These are phyloP conservation scores for Palythoa caribaeorum DNA, from an alignment of 92 coral and sea anemone species.

Conservation along the genomic window DNA sequence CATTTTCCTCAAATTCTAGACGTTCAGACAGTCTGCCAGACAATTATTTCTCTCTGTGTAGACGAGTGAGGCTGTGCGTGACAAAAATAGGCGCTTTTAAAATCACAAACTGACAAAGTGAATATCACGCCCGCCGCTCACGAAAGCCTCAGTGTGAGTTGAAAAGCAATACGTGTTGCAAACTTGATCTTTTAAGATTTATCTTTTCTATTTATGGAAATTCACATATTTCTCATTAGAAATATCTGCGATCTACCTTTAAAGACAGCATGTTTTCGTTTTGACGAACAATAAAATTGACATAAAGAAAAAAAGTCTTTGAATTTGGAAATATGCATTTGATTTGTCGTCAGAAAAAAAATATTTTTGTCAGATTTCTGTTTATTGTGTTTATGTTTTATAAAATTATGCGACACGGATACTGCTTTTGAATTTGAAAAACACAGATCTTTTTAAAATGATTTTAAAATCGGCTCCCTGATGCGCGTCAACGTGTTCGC, in stretches of 20 bases:
- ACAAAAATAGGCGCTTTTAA: conserved; percentile 24
- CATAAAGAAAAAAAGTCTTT: not conserved
- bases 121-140: conserved; percentile 11
- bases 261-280: not conserved
- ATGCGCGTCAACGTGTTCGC: not conserved
- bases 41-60: conserved; percentile 35
- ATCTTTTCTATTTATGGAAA: conserved; percentile 31
- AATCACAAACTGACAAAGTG: not conserved
- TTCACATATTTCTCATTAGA: not conserved
- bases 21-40: conserved; percentile 55
- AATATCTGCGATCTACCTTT: not conserved
- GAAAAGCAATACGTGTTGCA: not conserved
- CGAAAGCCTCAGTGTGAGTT: not conserved
- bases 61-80: conserved; percentile 31
- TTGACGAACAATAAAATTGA: not conserved
- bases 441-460: conserved; percentile 11
- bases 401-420: not conserved
- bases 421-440: not conserved
- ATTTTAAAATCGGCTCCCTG: conserved; percentile 39
- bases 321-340: not conserved
- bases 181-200: not conserved
- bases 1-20: conserved; percentile 39
- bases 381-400: not conserved
- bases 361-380: not conserved
- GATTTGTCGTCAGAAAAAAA: too few species aligned